Evolutionary conservation across 2,113 vertebrate genomes (phyloP), one percentile per base, ranked within the genome.

Genomic region (Heteronetta atricapilla): DNA sequence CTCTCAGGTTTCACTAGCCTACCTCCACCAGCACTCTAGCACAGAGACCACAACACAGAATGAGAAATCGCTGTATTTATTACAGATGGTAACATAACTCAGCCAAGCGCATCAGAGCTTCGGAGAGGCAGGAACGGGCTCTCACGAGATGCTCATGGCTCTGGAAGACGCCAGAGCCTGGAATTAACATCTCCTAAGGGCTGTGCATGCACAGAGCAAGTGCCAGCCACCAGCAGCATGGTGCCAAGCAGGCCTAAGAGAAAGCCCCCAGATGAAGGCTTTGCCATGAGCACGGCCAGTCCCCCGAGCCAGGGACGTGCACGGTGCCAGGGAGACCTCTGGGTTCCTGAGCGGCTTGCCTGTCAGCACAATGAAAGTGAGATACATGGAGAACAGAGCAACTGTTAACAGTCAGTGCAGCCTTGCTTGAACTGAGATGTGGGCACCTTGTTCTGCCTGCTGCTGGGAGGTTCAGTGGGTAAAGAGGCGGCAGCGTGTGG

Each of bases 241-340:
- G 33, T 2, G 3, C 31, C 36, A 14, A 10, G 50, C 29, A 68
- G 77, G 28, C 11, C 38, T 52, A 12, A 69, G 19, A 48, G 34
- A 73, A 77, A 22, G 40, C 2, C 10, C 28, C 6, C 29, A 46
- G 22, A 38, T 28, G 19, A 83, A 33, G 38, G 13, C 17, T 13
- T 73, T 19, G 2, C 18, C 69, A 40, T 0, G 2, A 44, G 11
- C 5, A 7, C 0, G 2, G 29, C 67, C 1, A 0, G 15, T 44
- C 20, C 50, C 22, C 23, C 28, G 70, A 70, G 44, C 8, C n/a
- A 82, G 21, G 36, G 20, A 42, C 10, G 34, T 4, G 2, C 13
- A 46, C 56, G 18, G 36, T 36, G 52, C 60, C 15, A 46, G 19
- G 17, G 38, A 78, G 18, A 38, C 11, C 13, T 69, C 50, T 14